These are phyloP conservation scores for Mugil cephalus DNA, from an alignment of 2,113 vertebrate species.

Conservation along the genomic window DNA sequence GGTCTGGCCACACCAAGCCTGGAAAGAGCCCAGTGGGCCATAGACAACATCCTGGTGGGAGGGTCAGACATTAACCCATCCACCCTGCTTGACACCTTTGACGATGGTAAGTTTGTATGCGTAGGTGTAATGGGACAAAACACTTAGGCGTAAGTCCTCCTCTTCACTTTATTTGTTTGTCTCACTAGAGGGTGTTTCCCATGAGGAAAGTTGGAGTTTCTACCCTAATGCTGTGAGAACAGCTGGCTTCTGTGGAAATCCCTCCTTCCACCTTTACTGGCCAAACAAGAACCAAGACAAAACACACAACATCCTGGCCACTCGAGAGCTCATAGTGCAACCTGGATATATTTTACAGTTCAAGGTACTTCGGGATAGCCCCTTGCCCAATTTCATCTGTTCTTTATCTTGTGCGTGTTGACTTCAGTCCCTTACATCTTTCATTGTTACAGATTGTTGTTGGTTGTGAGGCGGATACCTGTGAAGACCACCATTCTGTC, in stretches of 20 bases:
- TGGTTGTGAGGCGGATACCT: conserved; percentile 95
- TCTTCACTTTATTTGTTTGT: conserved; percentile 18
- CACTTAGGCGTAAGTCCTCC: not conserved
- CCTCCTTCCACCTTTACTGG: conserved; percentile 99
- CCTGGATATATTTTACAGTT: conserved; percentile 98
- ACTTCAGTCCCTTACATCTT: conserved; percentile 2
- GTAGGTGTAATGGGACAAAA: too few relatives aligned
- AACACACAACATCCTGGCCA: conserved; percentile 95
- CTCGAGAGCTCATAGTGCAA: conserved; percentile 97
- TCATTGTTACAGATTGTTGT: conserved; percentile 91
- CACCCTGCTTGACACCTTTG: conserved; percentile 93
- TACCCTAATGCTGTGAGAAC: conserved; percentile 97
- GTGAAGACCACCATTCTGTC: conserved; percentile 96
- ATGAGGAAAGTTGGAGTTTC: conserved; percentile 99
- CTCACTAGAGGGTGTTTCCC: conserved; percentile 90
- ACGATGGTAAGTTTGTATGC: conserved; percentile 88
- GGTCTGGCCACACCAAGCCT: conserved; percentile 89
- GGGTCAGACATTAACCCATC: conserved; percentile 99
- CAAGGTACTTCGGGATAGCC: conserved; percentile 84
- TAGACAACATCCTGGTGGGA: conserved; percentile 96
- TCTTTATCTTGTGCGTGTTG: not conserved
- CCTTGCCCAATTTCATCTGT: not conserved
- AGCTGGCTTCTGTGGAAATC: conserved; percentile 97
- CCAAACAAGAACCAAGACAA: conserved; percentile 97
- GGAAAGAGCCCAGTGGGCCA: conserved; percentile 96